phyloP scores from a whole-genome alignment of 2,113 vertebrate genomes.

The Varanus komodoensis region DNA sequence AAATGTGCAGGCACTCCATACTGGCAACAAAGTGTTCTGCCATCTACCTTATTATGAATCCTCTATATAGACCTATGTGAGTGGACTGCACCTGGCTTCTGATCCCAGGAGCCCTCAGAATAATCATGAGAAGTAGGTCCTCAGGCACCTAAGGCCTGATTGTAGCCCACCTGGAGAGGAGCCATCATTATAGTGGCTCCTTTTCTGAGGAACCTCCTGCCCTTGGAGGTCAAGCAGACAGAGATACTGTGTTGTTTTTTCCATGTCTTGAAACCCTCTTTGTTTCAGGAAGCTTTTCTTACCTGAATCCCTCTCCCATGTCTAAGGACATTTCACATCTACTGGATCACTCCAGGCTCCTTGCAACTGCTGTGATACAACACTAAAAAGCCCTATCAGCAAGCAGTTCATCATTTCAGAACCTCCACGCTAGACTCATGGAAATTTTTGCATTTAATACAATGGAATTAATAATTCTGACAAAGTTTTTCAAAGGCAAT shows the following conservation, averaged over 20 bases:
- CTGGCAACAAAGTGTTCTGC: not conserved
- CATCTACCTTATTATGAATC: not conserved
- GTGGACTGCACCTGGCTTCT: not conserved
- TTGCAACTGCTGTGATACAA: not conserved
- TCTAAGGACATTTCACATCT: not conserved
- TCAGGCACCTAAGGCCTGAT: not conserved
- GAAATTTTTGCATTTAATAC: not conserved
- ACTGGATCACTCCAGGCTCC: fast-evolving
- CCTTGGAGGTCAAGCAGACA: no score
- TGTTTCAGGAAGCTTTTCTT: no score
- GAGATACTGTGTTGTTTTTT: no score
- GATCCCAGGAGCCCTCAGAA: not conserved
- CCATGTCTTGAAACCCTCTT: no score
- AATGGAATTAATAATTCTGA: not conserved
- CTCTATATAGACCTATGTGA: not conserved
- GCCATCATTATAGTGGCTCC: no score
- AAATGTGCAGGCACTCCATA: not conserved
- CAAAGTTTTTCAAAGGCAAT: not conserved
- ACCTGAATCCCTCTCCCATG: not conserved
- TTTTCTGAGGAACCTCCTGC: no score
- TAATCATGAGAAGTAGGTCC: not conserved
- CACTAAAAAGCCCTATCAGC: not conserved
- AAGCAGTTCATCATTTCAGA: fast-evolving
- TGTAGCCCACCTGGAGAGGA: no score
- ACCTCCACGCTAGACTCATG: not conserved